Percentiles rank a stretch among this genome's conserved stretches.
These are phyloP conservation scores for Sebastes melanostomus DNA, from an alignment of 2,797 vertebrate species.

Conservation along the genomic window DNA sequence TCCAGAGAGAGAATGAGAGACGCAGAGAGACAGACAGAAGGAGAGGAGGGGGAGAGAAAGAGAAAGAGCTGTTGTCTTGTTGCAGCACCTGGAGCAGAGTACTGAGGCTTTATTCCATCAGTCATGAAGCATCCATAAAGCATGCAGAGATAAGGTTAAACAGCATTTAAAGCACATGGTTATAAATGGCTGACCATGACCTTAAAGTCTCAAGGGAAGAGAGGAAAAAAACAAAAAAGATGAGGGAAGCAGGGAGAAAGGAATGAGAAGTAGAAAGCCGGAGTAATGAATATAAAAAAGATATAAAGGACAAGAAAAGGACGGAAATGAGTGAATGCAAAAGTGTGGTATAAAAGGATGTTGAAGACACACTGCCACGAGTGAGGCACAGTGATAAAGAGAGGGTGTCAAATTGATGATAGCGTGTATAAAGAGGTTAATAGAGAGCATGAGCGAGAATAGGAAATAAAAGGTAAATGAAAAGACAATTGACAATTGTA, in stretches of 20 bases:
- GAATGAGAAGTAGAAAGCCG: constrained; percentile 30
- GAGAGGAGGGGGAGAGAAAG: not conserved
- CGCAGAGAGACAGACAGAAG: not conserved
- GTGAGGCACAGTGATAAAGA: constrained; percentile 47
- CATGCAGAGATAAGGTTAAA: constrained; percentile 79
- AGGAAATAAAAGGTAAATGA: constrained; percentile 40
- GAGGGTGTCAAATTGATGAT: constrained; percentile 45
- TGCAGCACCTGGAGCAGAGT: constrained; percentile 44
- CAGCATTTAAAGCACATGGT: constrained; percentile 79
- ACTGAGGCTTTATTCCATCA: constrained; percentile 55
- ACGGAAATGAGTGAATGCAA: constrained; percentile 31
- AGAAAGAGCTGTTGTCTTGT: constrained; percentile 39
- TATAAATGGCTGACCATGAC: constrained; percentile 79
- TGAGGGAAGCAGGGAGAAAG: not conserved
- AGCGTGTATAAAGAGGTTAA: constrained; percentile 57
- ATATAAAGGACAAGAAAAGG: constrained; percentile 56
- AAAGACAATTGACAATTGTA: constrained; percentile 19
- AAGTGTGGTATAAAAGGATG: constrained; percentile 41
- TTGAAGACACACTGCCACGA: constrained; percentile 42
- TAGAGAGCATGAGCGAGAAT: constrained; percentile 49
- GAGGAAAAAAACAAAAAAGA: constrained; percentile 12
- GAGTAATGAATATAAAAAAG: constrained; percentile 50
- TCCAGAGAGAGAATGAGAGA: constrained; percentile 33
- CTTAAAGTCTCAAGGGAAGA: constrained; percentile 60
- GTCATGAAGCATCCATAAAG: constrained; percentile 74